These are phyloP conservation scores for Drosophila nasuta DNA, from an alignment of 1,140 invertebrate genomes.

Conservation along the genomic window DNA sequence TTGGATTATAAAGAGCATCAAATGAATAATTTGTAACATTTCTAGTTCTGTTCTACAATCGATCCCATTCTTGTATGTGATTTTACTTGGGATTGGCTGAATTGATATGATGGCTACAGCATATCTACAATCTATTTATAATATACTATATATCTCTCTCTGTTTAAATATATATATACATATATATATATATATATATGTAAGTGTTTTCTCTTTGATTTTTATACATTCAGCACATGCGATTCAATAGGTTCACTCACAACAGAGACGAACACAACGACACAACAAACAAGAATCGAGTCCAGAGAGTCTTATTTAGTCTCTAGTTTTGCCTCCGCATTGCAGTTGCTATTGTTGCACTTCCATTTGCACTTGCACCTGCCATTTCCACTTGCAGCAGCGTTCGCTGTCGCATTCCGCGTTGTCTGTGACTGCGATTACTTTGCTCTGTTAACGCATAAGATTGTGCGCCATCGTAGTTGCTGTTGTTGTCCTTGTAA, in stretches of 20 bases:
- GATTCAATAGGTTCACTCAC: conserved; percentile 28
- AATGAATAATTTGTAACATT: conserved; percentile 12
- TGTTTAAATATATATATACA: too few relatives aligned
- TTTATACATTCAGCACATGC: conserved; percentile 44
- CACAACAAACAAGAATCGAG: conserved; percentile 22
- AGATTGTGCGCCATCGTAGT: neutral
- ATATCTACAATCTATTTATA: conserved; percentile 17
- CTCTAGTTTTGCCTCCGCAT: neutral
- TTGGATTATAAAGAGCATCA: neutral
- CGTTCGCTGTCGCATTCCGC: neutral
- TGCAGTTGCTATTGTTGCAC: neutral
- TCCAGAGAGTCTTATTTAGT: neutral
- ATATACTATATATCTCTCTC: conserved; percentile 28
- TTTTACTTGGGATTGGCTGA: conserved; percentile 19
- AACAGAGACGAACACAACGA: conserved; percentile 24
- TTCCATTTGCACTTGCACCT: neutral
- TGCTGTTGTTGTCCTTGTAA: conserved; percentile 13
- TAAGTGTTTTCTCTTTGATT: conserved; percentile 21
- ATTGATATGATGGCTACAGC: conserved; percentile 8
- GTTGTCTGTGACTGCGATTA: neutral
- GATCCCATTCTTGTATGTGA: conserved; percentile 3
- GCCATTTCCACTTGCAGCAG: neutral
- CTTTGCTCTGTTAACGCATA: neutral
- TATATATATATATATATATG: conserved; percentile 14
- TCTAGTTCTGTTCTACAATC: conserved; percentile 16